phyloP scores from a whole-genome alignment of 2,797 vertebrate genomes.

The Otolemur crassicaudatus region DNA sequence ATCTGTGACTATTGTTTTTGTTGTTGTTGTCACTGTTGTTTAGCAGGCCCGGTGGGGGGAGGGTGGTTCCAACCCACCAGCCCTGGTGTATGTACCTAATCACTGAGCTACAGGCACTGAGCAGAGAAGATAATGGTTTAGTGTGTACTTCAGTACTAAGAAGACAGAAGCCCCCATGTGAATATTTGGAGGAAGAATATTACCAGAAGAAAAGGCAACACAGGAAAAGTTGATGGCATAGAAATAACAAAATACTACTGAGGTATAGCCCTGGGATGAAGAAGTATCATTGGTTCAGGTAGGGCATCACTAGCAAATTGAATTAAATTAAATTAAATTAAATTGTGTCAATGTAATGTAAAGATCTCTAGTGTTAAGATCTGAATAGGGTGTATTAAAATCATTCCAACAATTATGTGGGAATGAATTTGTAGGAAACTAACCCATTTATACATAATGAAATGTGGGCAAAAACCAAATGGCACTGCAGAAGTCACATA shows the following conservation, averaged over 20 bases:
- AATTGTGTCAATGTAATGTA: too few species aligned
- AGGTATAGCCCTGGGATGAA: neutral
- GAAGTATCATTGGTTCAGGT: neutral
- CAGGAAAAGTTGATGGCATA: rapidly evolving
- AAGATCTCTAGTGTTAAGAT: neutral
- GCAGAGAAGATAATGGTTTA: too few species aligned
- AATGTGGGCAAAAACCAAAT: neutral
- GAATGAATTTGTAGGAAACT: neutral
- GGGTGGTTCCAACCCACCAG: too few species aligned
- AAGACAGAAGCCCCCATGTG: neutral
- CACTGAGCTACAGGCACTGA: too few species aligned
- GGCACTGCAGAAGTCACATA: neutral
- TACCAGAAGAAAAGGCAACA: neutral
- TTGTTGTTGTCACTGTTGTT: too few species aligned
- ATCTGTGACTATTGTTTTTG: too few species aligned
- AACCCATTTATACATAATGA: neutral
- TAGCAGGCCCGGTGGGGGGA: too few species aligned
- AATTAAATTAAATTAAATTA: neutral
- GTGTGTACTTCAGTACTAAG: neutral
- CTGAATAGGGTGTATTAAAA: neutral
- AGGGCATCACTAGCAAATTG: neutral
- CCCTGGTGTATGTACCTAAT: too few species aligned
- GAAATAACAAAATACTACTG: neutral
- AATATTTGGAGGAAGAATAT: neutral
- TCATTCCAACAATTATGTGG: neutral